Conservation (phyloP, 2,113 vertebrate genomes). For the Cololabis saira region DNA sequence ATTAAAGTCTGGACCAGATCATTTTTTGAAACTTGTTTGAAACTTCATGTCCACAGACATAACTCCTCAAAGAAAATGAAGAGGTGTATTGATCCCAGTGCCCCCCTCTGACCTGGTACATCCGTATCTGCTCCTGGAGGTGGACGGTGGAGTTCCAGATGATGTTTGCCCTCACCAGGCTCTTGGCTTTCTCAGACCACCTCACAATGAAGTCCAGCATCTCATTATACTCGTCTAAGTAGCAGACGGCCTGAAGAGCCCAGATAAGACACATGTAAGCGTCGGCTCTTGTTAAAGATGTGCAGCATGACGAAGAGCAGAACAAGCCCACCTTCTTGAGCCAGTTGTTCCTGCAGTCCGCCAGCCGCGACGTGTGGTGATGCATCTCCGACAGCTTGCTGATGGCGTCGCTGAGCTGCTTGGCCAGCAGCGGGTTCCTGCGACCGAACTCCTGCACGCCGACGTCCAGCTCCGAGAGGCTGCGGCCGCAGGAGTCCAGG, state of each 20-base stretch:
- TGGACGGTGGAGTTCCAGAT: conserved; percentile 90
- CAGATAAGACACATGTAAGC: conserved; percentile 8
- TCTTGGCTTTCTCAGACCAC: conserved; percentile 92
- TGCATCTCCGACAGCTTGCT: conserved; percentile 87
- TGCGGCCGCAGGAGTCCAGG: conserved; percentile 85
- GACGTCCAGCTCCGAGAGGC: conserved; percentile 86
- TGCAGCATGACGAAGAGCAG: too few relatives aligned
- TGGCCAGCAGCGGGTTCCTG: conserved; percentile 84
- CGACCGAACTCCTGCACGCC: conserved; percentile 89
- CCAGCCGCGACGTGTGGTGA: conserved; percentile 86
- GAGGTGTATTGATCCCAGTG: too few relatives aligned
- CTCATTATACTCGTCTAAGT: conserved; percentile 92
- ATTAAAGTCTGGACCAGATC: too few relatives aligned
- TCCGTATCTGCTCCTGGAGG: conserved; percentile 90
- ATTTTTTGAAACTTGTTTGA: too few relatives aligned
- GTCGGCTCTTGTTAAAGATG: too few relatives aligned
- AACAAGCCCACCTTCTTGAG: conserved; percentile 85
- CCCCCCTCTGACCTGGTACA: conserved; percentile 86
- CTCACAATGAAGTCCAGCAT: conserved; percentile 89
- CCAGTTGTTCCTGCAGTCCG: conserved; percentile 86
- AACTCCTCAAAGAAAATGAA: too few relatives aligned
- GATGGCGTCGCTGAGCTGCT: conserved; percentile 86
- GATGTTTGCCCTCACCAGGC: conserved; percentile 86
- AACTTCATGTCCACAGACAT: too few relatives aligned
- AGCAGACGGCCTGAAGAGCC: conserved; percentile 80